Conservation (phyloP, 2,113 vertebrate species). For the Gallinago paraguaiae region DNA sequence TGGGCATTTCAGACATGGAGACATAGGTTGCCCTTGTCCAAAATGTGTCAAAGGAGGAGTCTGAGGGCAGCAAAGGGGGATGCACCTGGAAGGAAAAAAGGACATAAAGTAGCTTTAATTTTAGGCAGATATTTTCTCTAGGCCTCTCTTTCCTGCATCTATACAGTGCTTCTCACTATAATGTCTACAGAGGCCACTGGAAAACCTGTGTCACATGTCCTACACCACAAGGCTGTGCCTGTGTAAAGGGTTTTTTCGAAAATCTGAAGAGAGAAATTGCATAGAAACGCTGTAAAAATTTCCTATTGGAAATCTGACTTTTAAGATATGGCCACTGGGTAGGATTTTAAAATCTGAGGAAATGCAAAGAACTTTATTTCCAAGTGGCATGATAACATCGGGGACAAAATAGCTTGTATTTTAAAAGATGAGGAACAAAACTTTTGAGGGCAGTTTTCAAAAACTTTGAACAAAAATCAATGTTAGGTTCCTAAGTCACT, state of each 20-base stretch:
- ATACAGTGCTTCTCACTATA: not conserved
- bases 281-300: not conserved
- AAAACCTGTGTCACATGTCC: not conserved
- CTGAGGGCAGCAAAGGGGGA: not conserved
- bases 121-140: not conserved
- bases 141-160: not conserved
- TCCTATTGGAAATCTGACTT: not conserved
- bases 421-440: not conserved
- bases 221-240: fast-evolving
- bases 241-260: not conserved
- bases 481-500: not conserved
- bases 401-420: not conserved
- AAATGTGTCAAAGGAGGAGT: not conserved
- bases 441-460: not conserved
- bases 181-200: not conserved
- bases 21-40: not conserved
- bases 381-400: not conserved
- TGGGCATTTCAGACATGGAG: not conserved
- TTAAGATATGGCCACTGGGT: not conserved
- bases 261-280: not conserved
- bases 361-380: not conserved
- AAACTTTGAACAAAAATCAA: not conserved
- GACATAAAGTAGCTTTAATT: not conserved
- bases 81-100: not conserved
- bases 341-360: not conserved